Evolutionary conservation across 2,797 vertebrate genomes (phyloP), one percentile per base, ranked within the genome.

Genomic region (Philypnodon macrostomus): DNA sequence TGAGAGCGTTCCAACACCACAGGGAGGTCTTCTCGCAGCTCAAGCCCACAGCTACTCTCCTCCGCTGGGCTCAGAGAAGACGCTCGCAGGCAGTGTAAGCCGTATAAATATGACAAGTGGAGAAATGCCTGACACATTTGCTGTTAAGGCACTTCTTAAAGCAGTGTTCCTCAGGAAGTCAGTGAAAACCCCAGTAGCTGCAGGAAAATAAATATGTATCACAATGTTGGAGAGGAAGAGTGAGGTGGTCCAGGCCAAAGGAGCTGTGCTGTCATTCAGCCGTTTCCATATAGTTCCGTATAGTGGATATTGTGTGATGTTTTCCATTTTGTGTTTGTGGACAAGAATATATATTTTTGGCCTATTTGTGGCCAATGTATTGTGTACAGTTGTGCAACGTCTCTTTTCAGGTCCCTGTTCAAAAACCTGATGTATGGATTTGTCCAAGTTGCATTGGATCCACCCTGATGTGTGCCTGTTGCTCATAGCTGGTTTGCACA

Each of bases 71-170:
- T 57, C 18, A 12, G 3, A 23, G 36, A 67, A 39, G 34, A 13
- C 38, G 17, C 11, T 41, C 1, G 4, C 34, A 38, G 50, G 12
- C 40, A n/a, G 26, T n/a, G n/a, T 55, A 27, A 58, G 27, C 51
- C 36, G 59, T 42, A 55, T 57, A 12, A 51, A 61, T 50, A 51
- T 61, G 47, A 63, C 54, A 47, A 56, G 27, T 30, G 2, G 4
- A 1, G 46, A 47, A 51, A 53, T 29, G 38, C 29, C 46, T 57
- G 21, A 54, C 45, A 58, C 35, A 35, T 51, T 48, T 29, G 27
- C 33, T 15, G 24, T 47, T 34, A 62, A 29, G 29, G 40, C 5
- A 54, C 13, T 9, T 29, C 26, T 31, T 12, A 47, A 63, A 46
- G 58, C 19, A 15, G 14, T 0, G 0, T 14, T 30, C n/a, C 38